Evolutionary conservation across 2,113 vertebrate species (phyloP).

Genomic region (Genyomyrus donnyi): DNA sequence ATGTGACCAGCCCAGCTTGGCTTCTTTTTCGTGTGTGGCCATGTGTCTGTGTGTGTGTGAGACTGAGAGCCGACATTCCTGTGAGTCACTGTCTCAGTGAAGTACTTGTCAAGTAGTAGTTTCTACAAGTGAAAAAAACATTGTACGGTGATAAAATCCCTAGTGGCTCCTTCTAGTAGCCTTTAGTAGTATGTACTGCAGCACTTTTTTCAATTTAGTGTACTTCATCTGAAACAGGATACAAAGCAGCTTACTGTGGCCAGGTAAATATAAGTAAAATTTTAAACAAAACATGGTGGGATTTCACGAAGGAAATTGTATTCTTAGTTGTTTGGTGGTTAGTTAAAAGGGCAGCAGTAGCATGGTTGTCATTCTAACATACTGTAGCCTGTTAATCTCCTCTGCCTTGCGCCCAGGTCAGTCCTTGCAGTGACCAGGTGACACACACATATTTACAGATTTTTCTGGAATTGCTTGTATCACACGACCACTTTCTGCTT

Average conservation of each 20-base stretch:
- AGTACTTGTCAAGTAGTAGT: background rate
- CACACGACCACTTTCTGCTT: background rate
- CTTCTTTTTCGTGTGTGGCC: background rate
- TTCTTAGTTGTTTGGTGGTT: background rate
- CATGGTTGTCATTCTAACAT: background rate
- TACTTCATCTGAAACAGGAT: background rate
- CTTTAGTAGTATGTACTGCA: background rate
- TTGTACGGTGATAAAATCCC: background rate
- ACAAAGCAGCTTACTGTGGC: background rate
- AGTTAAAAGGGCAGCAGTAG: background rate
- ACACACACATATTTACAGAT: background rate
- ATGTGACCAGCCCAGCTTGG: slow-evolving; percentile 15
- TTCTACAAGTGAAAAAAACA: background rate
- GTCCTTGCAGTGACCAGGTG: background rate
- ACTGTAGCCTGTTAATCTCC: background rate
- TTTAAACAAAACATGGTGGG: background rate
- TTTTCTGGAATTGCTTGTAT: background rate
- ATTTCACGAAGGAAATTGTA: background rate
- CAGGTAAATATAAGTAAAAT: background rate
- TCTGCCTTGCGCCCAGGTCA: background rate
- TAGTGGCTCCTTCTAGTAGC: background rate
- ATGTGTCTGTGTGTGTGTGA: background rate
- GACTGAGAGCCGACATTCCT: background rate
- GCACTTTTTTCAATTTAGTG: background rate
- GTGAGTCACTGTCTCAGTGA: background rate